A percentile compares a stretch with the other conserved stretches of the same genome.
Conservation (phyloP, 1,140 invertebrate species). For the Hycleus cichorii region DNA sequence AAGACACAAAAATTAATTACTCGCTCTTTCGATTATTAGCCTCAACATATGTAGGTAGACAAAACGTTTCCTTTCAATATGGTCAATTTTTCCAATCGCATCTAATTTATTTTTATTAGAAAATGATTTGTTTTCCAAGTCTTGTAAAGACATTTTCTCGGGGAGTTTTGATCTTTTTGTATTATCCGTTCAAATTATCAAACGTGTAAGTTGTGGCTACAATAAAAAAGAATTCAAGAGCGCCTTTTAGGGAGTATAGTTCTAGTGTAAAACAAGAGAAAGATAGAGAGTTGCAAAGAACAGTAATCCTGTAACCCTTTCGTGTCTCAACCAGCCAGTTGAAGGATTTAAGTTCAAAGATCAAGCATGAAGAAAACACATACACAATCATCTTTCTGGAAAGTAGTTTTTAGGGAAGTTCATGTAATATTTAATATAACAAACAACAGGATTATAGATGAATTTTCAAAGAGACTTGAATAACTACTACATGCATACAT, state of each 20-base stretch:
- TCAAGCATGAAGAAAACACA: slow-evolving; percentile 2
- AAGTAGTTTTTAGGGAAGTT: slow-evolving; percentile 10
- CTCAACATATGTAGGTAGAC: neutral
- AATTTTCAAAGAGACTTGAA: neutral
- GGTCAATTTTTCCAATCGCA: too few relatives aligned
- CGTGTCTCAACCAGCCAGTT: slow-evolving; percentile 14
- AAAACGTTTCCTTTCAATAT: neutral
- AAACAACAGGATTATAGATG: slow-evolving; percentile 14
- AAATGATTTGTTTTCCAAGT: too few relatives aligned
- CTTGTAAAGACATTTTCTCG: too few relatives aligned
- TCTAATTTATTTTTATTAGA: too few relatives aligned
- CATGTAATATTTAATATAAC: slow-evolving; percentile 18
- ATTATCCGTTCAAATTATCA: too few relatives aligned
- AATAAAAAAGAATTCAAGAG: neutral
- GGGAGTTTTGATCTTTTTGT: too few relatives aligned
- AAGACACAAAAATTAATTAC: neutral
- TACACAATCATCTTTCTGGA: neutral
- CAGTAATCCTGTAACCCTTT: slow-evolving; percentile 16
- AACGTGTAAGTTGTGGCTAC: neutral
- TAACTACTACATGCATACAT: too few relatives aligned
- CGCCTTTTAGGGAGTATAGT: too few relatives aligned
- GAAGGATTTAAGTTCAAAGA: slow-evolving; percentile 19
- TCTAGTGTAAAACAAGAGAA: slow-evolving; percentile 5
- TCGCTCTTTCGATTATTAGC: slow-evolving; percentile 12
- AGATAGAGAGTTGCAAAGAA: slow-evolving; percentile 7